Conservation (phyloP, 2,888 invertebrate species). For the Buathra laborator region DNA sequence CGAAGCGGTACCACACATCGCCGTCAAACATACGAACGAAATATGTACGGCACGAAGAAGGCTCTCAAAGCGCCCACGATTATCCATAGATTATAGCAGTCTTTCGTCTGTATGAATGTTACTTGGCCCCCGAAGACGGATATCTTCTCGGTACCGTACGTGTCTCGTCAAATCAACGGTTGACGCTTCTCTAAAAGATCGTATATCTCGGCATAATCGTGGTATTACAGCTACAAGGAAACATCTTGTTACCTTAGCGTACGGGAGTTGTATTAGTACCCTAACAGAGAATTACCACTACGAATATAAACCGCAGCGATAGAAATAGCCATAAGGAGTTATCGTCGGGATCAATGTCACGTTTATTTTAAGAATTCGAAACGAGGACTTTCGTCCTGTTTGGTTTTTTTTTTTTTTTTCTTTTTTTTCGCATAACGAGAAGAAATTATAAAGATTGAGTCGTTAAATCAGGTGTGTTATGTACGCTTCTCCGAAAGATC, state of each 20-base stretch:
- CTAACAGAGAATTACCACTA: constrained; percentile 3
- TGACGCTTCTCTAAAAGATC: constrained; percentile 14
- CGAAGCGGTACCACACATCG: constrained; percentile 5
- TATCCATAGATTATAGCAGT: constrained; percentile 48
- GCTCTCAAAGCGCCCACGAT: constrained; percentile 54
- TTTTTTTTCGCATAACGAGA: background rate
- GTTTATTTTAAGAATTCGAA: constrained; percentile 10
- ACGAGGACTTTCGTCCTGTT: constrained; percentile 9
- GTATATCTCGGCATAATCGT: background rate
- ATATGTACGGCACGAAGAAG: constrained; percentile 33
- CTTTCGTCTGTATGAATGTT: constrained; percentile 6
- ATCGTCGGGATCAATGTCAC: constrained; percentile 47
- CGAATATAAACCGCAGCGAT: too few species aligned
- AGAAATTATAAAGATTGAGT: background rate
- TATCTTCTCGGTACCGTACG: background rate
- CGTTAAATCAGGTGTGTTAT: background rate
- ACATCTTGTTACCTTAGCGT: background rate
- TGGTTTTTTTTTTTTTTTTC: background rate
- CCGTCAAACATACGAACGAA: constrained; percentile 7
- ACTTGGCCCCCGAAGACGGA: background rate
- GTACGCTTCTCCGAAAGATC: background rate
- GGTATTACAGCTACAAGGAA: background rate
- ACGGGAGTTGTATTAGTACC: background rate
- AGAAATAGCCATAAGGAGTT: constrained; percentile 16
- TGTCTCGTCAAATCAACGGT: constrained; percentile 12